phyloP scores from a whole-genome alignment of 2,113 vertebrate species.

The Apteryx mantelli region DNA sequence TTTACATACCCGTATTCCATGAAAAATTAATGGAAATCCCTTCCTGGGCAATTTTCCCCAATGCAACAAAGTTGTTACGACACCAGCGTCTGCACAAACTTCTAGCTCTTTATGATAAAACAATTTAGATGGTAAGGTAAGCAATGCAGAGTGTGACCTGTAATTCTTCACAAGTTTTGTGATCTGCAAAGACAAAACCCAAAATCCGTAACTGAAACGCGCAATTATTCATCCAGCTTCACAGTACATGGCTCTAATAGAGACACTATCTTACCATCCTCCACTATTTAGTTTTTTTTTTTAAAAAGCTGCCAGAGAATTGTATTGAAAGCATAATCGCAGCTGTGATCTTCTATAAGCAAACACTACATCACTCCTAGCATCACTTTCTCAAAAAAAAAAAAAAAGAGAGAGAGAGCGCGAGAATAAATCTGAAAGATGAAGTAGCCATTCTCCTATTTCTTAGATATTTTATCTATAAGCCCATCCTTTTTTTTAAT shows the following conservation, averaged over 20 bases:
- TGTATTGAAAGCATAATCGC: neutral
- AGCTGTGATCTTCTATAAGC: neutral
- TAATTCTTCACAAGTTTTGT: slow-evolving; percentile 96
- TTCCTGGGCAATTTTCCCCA: slow-evolving; percentile 89
- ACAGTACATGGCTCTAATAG: neutral
- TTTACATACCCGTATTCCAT: slow-evolving; percentile 88
- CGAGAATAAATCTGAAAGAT: neutral
- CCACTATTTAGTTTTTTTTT: neutral
- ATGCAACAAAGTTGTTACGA: slow-evolving; percentile 83
- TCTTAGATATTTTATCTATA: neutral
- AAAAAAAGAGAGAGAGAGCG: neutral
- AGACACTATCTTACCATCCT: neutral
- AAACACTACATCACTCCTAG: neutral
- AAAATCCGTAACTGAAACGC: rapidly evolving
- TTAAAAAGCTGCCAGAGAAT: neutral
- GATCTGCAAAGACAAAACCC: slow-evolving; percentile 77
- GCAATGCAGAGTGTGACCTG: slow-evolving; percentile 86
- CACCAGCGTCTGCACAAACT: slow-evolving; percentile 78
- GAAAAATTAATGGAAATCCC: slow-evolving; percentile 91
- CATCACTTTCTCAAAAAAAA: neutral
- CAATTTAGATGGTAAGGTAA: slow-evolving; percentile 87
- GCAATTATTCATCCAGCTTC: neutral
- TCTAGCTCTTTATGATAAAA: slow-evolving; percentile 90
- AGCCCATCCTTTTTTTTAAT: neutral
- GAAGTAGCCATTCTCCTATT: neutral